A percentile compares a stretch with the other conserved stretches of the same genome.
These are phyloP conservation scores for Spisula solida DNA, from an alignment of 2,888 invertebrate genomes.

Conservation along the genomic window DNA sequence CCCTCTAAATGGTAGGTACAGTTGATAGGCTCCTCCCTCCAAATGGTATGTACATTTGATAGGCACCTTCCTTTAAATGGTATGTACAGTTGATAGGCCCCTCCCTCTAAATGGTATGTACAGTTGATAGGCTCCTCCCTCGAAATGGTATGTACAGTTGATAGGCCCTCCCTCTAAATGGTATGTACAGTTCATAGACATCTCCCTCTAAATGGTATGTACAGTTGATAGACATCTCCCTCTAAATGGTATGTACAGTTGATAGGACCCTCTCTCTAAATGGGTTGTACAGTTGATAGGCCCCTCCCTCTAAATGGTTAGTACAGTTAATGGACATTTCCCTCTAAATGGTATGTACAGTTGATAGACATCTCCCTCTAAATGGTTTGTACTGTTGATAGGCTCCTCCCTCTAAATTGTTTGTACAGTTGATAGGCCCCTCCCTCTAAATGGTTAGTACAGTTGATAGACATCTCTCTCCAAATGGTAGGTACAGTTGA, in stretches of 20 bases:
- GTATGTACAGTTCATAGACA: background rate
- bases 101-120: too few species aligned
- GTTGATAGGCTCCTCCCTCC: too few species aligned
- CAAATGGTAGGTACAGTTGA: background rate
- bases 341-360: background rate
- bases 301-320: background rate
- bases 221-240: background rate
- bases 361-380: background rate
- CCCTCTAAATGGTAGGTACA: too few species aligned
- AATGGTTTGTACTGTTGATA: background rate
- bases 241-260: background rate
- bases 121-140: background rate
- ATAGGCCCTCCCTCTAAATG: background rate
- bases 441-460: background rate
- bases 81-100: too few species aligned
- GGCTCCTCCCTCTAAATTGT: background rate
- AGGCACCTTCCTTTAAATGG: too few species aligned
- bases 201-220: background rate
- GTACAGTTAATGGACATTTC: background rate
- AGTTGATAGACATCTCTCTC: background rate
- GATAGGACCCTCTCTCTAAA: background rate
- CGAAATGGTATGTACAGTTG: background rate
- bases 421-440: background rate
- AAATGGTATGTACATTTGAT: too few species aligned
- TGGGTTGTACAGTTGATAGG: background rate